Percentiles rank a stretch among this genome's conserved stretches.
Evolutionary conservation across 2,888 invertebrate species (phyloP).

Genomic region (Oscheius sp.): DNA sequence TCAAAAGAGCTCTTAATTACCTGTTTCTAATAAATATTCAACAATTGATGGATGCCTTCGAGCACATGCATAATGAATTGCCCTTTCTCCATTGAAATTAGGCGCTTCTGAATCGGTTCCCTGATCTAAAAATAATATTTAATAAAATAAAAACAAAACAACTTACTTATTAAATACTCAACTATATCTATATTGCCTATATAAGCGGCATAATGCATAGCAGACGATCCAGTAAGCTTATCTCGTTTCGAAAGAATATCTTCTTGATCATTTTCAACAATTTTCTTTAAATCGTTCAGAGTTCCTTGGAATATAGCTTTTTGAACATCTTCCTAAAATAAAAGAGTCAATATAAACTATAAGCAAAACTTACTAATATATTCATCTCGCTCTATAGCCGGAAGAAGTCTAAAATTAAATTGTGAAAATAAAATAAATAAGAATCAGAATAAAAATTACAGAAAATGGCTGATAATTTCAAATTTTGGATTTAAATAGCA

Average conservation of each 20-base stretch:
- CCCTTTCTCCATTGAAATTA: slow-evolving; percentile 78
- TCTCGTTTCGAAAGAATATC: background rate
- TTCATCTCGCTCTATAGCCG: no score
- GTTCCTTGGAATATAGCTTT: slow-evolving; percentile 18
- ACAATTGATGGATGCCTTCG: background rate
- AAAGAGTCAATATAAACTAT: background rate
- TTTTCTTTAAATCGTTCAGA: no score
- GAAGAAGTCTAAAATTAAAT: no score
- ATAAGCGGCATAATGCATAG: slow-evolving; percentile 23
- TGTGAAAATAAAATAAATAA: no score
- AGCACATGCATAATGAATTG: slow-evolving; percentile 85
- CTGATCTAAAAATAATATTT: background rate
- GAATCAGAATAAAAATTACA: no score
- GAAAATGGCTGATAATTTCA: no score
- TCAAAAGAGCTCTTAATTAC: background rate
- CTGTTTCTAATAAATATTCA: background rate
- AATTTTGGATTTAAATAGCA: no score
- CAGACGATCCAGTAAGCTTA: slow-evolving; percentile 3
- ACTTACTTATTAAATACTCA: background rate
- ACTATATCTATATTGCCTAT: background rate
- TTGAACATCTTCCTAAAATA: background rate
- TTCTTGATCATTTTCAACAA: background rate
- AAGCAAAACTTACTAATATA: background rate
- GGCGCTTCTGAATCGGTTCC: background rate
- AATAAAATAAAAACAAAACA: background rate